phyloP scores from a whole-genome alignment of 1,140 invertebrate species.

The Samia ricini region DNA sequence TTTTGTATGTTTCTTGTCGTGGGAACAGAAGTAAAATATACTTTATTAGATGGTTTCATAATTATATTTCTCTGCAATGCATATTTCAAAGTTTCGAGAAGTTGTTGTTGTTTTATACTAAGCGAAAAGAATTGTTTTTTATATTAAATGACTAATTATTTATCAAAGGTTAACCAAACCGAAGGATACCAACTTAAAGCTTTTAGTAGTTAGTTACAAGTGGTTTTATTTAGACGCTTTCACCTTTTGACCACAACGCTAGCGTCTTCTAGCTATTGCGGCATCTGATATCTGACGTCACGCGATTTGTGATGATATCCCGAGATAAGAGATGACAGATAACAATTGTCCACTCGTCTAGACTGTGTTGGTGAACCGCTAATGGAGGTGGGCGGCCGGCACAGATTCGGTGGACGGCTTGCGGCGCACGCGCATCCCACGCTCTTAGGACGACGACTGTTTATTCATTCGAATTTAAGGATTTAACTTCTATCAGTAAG shows the following conservation, averaged over 20 bases:
- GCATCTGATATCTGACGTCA: neutral
- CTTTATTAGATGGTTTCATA: too few species aligned
- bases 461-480: neutral
- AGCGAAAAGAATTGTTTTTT: too few species aligned
- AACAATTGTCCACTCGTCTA: constrained; percentile 15
- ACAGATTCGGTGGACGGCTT: constrained; percentile 43
- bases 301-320: neutral
- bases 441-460: neutral
- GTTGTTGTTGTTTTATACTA: too few species aligned
- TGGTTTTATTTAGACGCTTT: neutral
- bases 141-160: neutral
- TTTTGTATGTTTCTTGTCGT: too few species aligned
- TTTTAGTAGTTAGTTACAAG: neutral
- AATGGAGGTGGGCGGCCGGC: constrained; percentile 48
- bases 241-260: neutral
- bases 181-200: neutral
- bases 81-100: too few species aligned
- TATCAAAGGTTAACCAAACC: neutral
- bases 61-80: too few species aligned
- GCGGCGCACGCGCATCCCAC: constrained; percentile 16
- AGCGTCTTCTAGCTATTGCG: neutral
- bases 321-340: constrained; percentile 14
- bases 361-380: constrained; percentile 12
- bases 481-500: neutral
- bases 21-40: too few species aligned